Conservation (phyloP, 23 tunicate genomes). For the Trididemnum miniatum region DNA sequence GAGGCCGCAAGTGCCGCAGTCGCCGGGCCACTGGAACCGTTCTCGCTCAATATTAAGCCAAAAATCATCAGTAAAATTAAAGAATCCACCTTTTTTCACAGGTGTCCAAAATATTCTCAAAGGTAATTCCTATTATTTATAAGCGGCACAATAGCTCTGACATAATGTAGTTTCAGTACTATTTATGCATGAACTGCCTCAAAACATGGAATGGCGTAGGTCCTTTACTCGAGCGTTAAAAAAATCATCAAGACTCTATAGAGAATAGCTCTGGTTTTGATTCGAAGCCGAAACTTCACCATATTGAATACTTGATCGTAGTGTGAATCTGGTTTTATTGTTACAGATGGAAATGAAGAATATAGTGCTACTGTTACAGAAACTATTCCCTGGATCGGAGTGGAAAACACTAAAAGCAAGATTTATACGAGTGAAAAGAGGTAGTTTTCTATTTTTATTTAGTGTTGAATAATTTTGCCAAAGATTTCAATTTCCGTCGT, state of each 20-base stretch:
- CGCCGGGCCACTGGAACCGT: slow-evolving; percentile 2
- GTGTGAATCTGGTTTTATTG: not conserved
- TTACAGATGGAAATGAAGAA: not conserved
- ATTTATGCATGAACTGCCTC: too few relatives aligned
- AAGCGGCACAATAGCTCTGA: not conserved
- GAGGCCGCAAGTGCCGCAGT: not conserved
- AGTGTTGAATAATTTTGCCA: too few relatives aligned
- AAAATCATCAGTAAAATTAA: not conserved
- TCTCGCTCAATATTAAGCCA: not conserved
- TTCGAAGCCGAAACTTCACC: too few relatives aligned
- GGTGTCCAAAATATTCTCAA: slow-evolving; percentile 16
- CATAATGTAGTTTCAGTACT: too few relatives aligned
- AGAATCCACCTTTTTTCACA: not conserved
- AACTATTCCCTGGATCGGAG: slow-evolving; percentile 36
- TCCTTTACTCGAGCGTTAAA: too few relatives aligned
- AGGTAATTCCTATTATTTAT: slow-evolving; percentile 4
- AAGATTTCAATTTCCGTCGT: too few relatives aligned
- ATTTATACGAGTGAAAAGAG: slow-evolving; percentile 23
- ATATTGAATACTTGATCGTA: too few relatives aligned
- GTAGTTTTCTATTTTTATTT: too few relatives aligned
- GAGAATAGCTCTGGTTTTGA: too few relatives aligned
- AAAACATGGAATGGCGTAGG: too few relatives aligned
- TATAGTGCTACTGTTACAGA: not conserved
- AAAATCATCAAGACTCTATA: too few relatives aligned
- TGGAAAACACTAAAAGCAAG: slow-evolving; percentile 24